Percentiles rank a stretch among this genome's conserved stretches.
These are phyloP conservation scores for Polydrusus pterygomalis DNA, from an alignment of 2,888 invertebrate species.

Conservation along the genomic window DNA sequence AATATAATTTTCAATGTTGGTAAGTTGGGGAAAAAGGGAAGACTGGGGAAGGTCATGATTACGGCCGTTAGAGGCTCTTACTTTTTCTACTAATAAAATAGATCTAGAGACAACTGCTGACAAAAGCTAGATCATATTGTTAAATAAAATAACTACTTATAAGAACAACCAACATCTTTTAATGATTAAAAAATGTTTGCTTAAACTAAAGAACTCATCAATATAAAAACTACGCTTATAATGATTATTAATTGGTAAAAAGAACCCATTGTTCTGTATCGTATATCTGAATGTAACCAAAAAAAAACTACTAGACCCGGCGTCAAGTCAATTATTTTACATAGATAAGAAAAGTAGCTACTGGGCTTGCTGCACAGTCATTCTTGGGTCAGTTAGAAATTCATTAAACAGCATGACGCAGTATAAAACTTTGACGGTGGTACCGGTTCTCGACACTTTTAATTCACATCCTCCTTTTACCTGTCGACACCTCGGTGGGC, in stretches of 20 bases:
- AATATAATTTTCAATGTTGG: no score
- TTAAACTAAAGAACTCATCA: conserved; percentile 12
- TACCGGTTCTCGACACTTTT: conserved; percentile 48
- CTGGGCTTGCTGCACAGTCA: conserved; percentile 71
- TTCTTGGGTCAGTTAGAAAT: conserved; percentile 66
- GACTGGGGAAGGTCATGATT: not conserved
- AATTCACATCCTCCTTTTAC: conserved; percentile 50
- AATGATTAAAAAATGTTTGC: conserved; percentile 3
- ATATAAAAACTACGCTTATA: conserved; percentile 39
- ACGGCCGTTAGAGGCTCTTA: not conserved
- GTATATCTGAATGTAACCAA: conserved; percentile 32
- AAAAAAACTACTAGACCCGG: conserved; percentile 44
- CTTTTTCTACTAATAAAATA: no score
- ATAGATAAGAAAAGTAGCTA: conserved; percentile 68
- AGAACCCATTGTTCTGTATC: conserved; percentile 37
- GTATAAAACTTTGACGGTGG: conserved; percentile 42
- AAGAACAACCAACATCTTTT: not conserved
- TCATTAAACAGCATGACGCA: conserved; percentile 70
- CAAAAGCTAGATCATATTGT: not conserved
- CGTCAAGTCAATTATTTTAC: conserved; percentile 54
- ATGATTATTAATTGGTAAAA: conserved; percentile 41
- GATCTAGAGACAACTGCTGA: no score
- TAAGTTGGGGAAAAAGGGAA: no score
- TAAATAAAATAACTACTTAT: not conserved
- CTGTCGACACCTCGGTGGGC: conserved; percentile 50